Base-by-base conservation (phyloP, 1,140 invertebrate species). In the Temnothorax curvispinosus region DNA sequence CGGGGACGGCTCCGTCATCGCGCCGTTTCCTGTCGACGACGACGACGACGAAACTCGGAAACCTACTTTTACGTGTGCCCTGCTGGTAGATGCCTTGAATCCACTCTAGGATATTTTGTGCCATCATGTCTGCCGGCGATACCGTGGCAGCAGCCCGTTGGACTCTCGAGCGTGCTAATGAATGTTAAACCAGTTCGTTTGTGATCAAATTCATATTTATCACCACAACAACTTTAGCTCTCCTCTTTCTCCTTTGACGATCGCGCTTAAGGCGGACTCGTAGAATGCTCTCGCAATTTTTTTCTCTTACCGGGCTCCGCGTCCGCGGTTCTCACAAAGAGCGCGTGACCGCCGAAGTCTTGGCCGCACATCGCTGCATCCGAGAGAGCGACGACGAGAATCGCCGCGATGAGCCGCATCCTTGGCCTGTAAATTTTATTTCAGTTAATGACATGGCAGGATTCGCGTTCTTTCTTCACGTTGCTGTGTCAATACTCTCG, bases 51-150 rank as follows among this genome's bases (percentile, higher is more conserved):
- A 44, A 72, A 76, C 18, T 50, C 77, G 64, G 60, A 80, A 90
- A 95, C 95, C 92, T 95, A 97, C 97, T 96, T 96, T 96, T 97
- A 94, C 97, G 96, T 89, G 96, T 96, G 87, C 96, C 96, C 92
- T 97, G 96, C 76, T 96, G 95, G 91, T 97, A 97, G 75, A 97
- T 96, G 86, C 96, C 96, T 94, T 97, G 97, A 81, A 97, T 96
- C 97, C 97, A 97, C 86, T 97, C 96, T 21, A 97, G 95, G 88
- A 97, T 96, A 93, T 97, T 97, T 92, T 96, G 95, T 35, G 97
- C 97, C 97, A 97, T 97, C 92, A 97, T 96, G 92, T 97, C 97
- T 54, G 96, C 96, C 27, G 92, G 85, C 32, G 92, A 89, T 41
- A 93, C 90, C 41, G 94, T 77, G 32, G 93, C 85, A 54, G 93